Base-by-base conservation (phyloP, 2,888 invertebrate species). In the Ichneumoninae sp. region DNA sequence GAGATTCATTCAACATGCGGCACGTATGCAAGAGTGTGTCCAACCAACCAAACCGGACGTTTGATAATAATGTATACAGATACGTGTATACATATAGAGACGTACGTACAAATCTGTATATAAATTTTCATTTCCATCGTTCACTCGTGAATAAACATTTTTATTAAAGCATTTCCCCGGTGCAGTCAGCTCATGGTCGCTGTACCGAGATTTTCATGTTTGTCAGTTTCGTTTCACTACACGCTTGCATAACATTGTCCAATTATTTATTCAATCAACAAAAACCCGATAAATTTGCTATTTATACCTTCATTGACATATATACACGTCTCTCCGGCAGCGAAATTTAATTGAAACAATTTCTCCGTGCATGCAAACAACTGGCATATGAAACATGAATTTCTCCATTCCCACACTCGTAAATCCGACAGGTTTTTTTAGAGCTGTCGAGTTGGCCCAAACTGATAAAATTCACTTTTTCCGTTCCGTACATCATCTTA, bases 91-190 rank as follows among this genome's bases (percentile, higher is more conserved):
- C 22, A 52, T 47, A 22, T 65, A 22, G 26, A 7, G 19, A 30
- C 36, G 36, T 57, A 22, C 50, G 1, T 40, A 33, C 57, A 44
- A 57, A 50, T 57, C 47, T 66, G 63, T 60, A 52, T 73, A 63
- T 83, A 57, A 52, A 65, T 44, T 75, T 73, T 68, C 70, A 78
- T 81, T 81, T 81, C 74, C 77, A 77, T 77, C 78, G 73, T 81
- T 84, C 81, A 78, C 74, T 84, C 74, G 81, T 84, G 84, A 84
- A 81, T 84, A 84, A 84, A 84, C 81, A 81, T 84, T 84, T 84
- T 78, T 78, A 81, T 77, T 65, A 70, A 81, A 84, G n/a, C 57
- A 69, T 77, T 83, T 80, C 71, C 68, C 54, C 63, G 60, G 40
- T 26, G 19, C 68, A 3, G 57, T 44, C 60, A 26, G 52, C 57